Base-by-base conservation (phyloP, 2,888 invertebrate genomes). In the Actias luna region DNA sequence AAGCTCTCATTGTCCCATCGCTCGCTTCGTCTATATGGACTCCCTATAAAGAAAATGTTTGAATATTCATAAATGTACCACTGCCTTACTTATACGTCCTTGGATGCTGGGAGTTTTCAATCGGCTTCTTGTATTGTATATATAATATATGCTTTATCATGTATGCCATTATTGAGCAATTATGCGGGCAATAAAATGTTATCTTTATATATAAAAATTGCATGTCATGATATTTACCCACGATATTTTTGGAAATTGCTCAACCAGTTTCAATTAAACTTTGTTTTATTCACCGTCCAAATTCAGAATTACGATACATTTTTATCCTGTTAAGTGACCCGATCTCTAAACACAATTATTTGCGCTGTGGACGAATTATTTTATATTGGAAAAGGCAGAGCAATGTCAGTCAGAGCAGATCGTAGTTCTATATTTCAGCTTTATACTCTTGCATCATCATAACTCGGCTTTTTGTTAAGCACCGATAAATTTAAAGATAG, bases 1-100 rank as follows among this genome's bases (percentile, higher is more conserved):
- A 81, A 0, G 94, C 94, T 60, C 92, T 85, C 90, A 95, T 94
- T 0, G 94, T 93, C 7, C 93, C 93, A 16, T 94, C 94, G 55
- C 87, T 89, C 2, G 82, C 77, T 0, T 79, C 63, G 22, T 88
- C 87, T 0, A 84, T 74, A 70, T 84, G 77, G 0, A 89, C 83
- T 2, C 82, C 89, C 91, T 91, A 77, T 10, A 70, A 55, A 29
- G 18, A 55, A 55, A 29, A 7, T 25, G 0, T 27, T 27, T 8
- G 2, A 25, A 52, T 4, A 52, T 52, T 52, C 52, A 52, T 8
- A 52, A 16, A 27, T 52, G 25, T 18, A 42, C 8, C 18, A 8
- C 4, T 7, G 12, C 12, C 33, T 33, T 33, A 12, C 4, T 36
- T 16, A 36, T 14, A 16, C 36, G 1, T 36, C 36, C 4, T 14